These are phyloP conservation scores for Tetrapedia diversipes DNA, from an alignment of 2,888 invertebrate genomes.

Conservation along the genomic window DNA sequence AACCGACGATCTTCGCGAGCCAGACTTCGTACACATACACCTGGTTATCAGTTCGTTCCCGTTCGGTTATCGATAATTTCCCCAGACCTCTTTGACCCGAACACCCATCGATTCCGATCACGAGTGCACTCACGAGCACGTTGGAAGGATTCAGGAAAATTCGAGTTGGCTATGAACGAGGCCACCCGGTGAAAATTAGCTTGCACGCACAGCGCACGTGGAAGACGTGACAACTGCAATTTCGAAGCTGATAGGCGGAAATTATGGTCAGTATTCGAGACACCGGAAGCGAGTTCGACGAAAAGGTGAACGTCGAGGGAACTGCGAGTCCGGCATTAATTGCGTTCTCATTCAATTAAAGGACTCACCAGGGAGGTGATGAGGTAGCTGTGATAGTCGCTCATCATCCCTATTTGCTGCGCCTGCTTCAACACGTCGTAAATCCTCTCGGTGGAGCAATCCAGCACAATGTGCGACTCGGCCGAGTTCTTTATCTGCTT, in stretches of 20 bases:
- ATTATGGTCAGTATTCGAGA: background rate
- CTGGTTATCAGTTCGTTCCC: slow-evolving; percentile 52
- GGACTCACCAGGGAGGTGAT: slow-evolving; percentile 92
- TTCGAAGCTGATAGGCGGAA: background rate
- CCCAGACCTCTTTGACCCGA: slow-evolving; percentile 10
- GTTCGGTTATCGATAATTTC: slow-evolving; percentile 56
- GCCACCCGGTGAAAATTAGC: slow-evolving; percentile 47
- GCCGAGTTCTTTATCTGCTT: slow-evolving; percentile 97
- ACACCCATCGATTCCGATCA: slow-evolving; percentile 48
- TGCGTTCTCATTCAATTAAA: slow-evolving; percentile 61
- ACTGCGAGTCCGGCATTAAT: slow-evolving; percentile 49
- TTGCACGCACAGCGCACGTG: slow-evolving; percentile 19
- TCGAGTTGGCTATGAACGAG: slow-evolving; percentile 29
- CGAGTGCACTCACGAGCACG: background rate
- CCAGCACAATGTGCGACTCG: slow-evolving; percentile 95
- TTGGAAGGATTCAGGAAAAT: slow-evolving; percentile 14
- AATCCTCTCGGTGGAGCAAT: slow-evolving; percentile 94
- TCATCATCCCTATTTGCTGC: slow-evolving; percentile 98
- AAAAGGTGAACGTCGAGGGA: background rate
- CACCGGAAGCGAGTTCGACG: background rate
- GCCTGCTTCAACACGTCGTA: slow-evolving; percentile 95
- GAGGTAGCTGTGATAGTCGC: slow-evolving; percentile 96
- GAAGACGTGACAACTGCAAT: slow-evolving; percentile 40
- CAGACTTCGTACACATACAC: slow-evolving; percentile 51
- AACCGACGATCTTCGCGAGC: slow-evolving; percentile 38